phyloP scores from a whole-genome alignment of 2,888 invertebrate genomes.

The Eudemis profundana region DNA sequence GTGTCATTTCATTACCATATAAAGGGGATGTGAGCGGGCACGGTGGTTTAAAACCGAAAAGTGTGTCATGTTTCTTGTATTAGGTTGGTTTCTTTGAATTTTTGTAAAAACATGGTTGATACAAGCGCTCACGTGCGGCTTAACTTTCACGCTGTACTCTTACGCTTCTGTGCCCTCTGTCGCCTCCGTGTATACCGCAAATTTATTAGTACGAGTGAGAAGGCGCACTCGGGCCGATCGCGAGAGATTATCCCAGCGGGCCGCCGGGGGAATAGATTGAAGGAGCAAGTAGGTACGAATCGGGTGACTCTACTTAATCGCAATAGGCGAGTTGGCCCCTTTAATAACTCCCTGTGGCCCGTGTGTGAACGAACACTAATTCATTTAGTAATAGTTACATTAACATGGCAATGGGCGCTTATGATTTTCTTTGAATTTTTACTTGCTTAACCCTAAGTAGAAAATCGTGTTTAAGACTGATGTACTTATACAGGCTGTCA shows the following conservation, averaged over 20 bases:
- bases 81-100: not conserved
- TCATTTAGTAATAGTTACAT: conserved; percentile 10
- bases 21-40: conserved; percentile 27
- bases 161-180: conserved; percentile 31
- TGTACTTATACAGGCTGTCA: conserved; percentile 24
- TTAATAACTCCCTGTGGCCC: conserved; percentile 18
- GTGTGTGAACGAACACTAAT: conserved; percentile 19
- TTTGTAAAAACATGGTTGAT: conserved; percentile 10
- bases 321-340: conserved; percentile 30
- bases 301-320: conserved; percentile 29
- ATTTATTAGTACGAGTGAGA: conserved; percentile 41
- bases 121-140: not conserved
- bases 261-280: conserved; percentile 41
- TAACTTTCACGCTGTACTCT: conserved; percentile 16
- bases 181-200: conserved; percentile 36
- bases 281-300: conserved; percentile 37
- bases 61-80: conserved; percentile 1
- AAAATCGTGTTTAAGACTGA: conserved; percentile 14
- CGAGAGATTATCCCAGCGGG: conserved; percentile 39
- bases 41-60: conserved; percentile 2
- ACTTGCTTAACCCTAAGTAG: conserved; percentile 25
- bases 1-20: conserved; percentile 38
- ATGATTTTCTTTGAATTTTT: conserved; percentile 6
- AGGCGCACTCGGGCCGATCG: conserved; percentile 37
- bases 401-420: not conserved